Evolutionary conservation across 1,140 invertebrate species (phyloP).

Genomic region (Babylonia areolata): DNA sequence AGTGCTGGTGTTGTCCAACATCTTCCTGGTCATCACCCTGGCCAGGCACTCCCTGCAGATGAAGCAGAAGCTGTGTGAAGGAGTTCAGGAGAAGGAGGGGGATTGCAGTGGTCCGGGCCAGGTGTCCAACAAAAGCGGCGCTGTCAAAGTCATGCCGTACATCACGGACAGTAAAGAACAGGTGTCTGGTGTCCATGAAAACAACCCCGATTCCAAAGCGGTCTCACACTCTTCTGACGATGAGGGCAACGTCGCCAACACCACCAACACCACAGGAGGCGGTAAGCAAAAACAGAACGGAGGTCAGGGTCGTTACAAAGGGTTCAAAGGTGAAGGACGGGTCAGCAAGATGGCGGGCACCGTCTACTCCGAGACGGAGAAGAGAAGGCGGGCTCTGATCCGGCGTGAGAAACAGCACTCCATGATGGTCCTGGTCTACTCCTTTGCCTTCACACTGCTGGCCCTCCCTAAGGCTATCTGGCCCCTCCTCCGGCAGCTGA

Average conservation of each 20-base stretch:
- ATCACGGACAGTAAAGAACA: too few species aligned
- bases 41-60: background rate
- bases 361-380: background rate
- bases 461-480: background rate
- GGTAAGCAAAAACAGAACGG: background rate
- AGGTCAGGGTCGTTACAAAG: background rate
- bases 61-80: background rate
- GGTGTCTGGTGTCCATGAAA: too few species aligned
- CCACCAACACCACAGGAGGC: background rate
- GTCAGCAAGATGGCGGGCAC: background rate
- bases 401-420: background rate
- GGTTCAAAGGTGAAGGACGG: too few species aligned
- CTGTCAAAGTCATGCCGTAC: too few species aligned
- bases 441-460: slow-evolving; percentile 1
- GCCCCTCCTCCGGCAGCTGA: background rate
- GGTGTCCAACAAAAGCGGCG: background rate
- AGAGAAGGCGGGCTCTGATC: too few species aligned
- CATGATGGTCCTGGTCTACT: background rate
- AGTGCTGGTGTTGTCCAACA: background rate
- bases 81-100: background rate
- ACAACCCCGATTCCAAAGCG: background rate
- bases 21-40: background rate
- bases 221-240: too few species aligned
- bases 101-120: background rate
- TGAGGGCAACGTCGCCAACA: too few species aligned